Conservation (phyloP, 2,113 vertebrate species). For the Gymnogyps californianus region DNA sequence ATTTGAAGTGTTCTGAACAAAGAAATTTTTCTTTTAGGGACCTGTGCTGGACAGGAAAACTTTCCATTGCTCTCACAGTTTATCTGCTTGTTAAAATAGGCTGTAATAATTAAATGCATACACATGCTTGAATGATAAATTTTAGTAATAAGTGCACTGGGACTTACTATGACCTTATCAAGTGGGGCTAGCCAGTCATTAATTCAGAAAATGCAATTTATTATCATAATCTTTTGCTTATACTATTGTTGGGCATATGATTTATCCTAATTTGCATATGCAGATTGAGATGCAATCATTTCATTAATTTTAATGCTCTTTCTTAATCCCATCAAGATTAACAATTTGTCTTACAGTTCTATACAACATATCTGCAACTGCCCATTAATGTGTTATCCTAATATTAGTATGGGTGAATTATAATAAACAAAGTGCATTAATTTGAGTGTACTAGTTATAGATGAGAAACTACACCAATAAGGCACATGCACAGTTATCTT, state of each 20-base stretch:
- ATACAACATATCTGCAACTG: slow-evolving; percentile 1
- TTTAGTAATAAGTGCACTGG: slow-evolving; percentile 42
- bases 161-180: slow-evolving; percentile 62
- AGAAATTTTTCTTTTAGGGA: neutral
- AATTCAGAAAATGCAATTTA: slow-evolving; percentile 66
- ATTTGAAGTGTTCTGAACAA: neutral
- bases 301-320: slow-evolving; percentile 67
- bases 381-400: neutral
- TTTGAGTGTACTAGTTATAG: neutral
- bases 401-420: neutral
- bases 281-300: slow-evolving; percentile 59
- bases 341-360: slow-evolving; percentile 26
- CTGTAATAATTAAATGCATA: slow-evolving; percentile 49
- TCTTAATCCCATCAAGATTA: slow-evolving; percentile 58
- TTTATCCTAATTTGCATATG: slow-evolving; percentile 63
- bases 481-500: neutral
- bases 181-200: slow-evolving; percentile 62
- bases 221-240: slow-evolving; percentile 64
- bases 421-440: neutral
- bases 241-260: slow-evolving; percentile 25
- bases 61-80: neutral
- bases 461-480: neutral
- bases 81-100: slow-evolving; percentile 36
- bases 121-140: slow-evolving; percentile 48
- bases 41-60: neutral